phyloP scores from a whole-genome alignment of 2,113 vertebrate genomes.

The Corapipo altera region DNA sequence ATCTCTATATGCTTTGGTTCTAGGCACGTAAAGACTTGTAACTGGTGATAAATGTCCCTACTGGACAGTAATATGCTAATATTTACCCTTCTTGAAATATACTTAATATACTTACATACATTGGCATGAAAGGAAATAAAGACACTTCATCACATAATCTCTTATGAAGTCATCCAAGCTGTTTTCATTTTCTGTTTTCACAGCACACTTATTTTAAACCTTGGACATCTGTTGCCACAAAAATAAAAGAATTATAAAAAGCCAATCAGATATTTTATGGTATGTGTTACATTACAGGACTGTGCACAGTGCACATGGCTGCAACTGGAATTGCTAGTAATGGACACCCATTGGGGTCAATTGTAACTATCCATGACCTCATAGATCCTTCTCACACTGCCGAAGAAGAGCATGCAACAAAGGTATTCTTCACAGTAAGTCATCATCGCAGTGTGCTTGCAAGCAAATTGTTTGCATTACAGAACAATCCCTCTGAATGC shows the following conservation, averaged over 20 bases:
- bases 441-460: background rate
- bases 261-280: background rate
- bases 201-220: slow-evolving; percentile 12
- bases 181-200: slow-evolving; percentile 25
- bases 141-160: background rate
- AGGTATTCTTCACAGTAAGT: background rate
- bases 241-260: background rate
- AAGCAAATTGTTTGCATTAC: background rate
- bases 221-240: background rate
- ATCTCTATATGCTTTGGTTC: background rate
- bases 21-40: background rate
- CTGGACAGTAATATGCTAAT: background rate
- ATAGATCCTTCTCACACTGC: background rate
- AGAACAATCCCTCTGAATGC: slow-evolving; percentile 12
- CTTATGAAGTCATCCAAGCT: background rate
- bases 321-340: background rate
- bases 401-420: background rate
- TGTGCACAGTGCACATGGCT: background rate
- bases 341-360: background rate
- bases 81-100: background rate
- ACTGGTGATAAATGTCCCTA: background rate
- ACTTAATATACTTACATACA: background rate
- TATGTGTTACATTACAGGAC: background rate
- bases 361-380: background rate
- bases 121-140: background rate